Conservation (phyloP, 2,888 invertebrate genomes). For the Lysandra coridon region DNA sequence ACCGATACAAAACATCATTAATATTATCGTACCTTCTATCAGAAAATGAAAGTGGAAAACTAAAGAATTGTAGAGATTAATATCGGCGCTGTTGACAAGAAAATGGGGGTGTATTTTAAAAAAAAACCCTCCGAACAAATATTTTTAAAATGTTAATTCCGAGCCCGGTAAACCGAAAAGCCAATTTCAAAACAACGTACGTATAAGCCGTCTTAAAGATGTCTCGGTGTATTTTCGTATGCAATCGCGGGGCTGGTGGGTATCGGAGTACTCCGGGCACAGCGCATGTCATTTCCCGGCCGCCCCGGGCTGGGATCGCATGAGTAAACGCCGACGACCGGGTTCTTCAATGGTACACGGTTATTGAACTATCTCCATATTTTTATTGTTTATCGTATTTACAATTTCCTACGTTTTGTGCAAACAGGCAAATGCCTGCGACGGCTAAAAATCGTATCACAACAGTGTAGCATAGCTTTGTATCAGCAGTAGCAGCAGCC, state of each 20-base stretch:
- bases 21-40: background rate
- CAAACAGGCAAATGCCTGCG: background rate
- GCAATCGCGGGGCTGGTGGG: constrained; percentile 56
- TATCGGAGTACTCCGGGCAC: constrained; percentile 37
- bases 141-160: constrained; percentile 22
- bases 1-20: background rate
- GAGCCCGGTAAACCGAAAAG: constrained; percentile 22
- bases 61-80: background rate
- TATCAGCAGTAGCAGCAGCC: too few relatives aligned
- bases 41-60: background rate
- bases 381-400: constrained; percentile 27
- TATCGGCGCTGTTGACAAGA: background rate
- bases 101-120: background rate
- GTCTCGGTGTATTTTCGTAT: constrained; percentile 47
- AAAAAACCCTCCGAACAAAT: constrained; percentile 10
- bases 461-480: too few relatives aligned
- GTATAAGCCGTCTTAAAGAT: constrained; percentile 41
- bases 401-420: background rate
- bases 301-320: constrained; percentile 59
- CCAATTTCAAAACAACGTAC: constrained; percentile 29
- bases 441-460: background rate
- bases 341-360: constrained; percentile 43
- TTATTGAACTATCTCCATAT: constrained; percentile 29
- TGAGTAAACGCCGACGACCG: constrained; percentile 72
- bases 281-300: constrained; percentile 65